Percentiles rank a stretch among this genome's conserved stretches.
phyloP scores from a whole-genome alignment of 1,140 invertebrate species.

The Drosophila ambigua region DNA sequence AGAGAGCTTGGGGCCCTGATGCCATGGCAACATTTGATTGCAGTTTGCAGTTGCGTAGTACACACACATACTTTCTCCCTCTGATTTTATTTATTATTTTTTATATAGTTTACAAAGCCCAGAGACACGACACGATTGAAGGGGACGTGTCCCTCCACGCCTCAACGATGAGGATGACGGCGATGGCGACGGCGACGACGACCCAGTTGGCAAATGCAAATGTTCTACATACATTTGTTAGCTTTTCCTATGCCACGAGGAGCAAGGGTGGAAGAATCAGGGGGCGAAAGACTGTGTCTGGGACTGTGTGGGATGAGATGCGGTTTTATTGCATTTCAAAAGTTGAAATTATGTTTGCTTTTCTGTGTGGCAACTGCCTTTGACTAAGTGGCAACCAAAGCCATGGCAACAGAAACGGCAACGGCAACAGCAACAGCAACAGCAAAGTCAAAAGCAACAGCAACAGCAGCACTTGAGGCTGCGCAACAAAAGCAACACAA shows the following conservation, averaged over 20 bases:
- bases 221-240: slow-evolving; percentile 53
- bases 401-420: slow-evolving; percentile 38
- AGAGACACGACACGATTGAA: slow-evolving; percentile 15
- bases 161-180: too few relatives aligned
- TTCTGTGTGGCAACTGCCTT: slow-evolving; percentile 54
- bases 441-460: slow-evolving; percentile 11
- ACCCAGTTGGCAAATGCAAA: slow-evolving; percentile 53
- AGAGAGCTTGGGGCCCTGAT: neutral
- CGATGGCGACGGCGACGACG: slow-evolving; percentile 1
- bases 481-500: slow-evolving; percentile 17
- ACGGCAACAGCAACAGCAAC: slow-evolving; percentile 32
- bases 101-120: slow-evolving; percentile 36
- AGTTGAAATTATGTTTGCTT: slow-evolving; percentile 74
- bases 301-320: slow-evolving; percentile 38
- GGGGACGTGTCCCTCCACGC: neutral
- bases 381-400: slow-evolving; percentile 58
- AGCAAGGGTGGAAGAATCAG: neutral
- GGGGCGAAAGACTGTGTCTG: too few relatives aligned
- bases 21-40: slow-evolving; percentile 54
- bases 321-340: slow-evolving; percentile 64
- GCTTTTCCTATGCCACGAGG: slow-evolving; percentile 4
- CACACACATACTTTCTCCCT: slow-evolving; percentile 15
- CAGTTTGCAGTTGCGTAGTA: slow-evolving; percentile 39
- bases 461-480: slow-evolving; percentile 13
- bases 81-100: slow-evolving; percentile 17